Evolutionary conservation across 2,113 vertebrate genomes (phyloP), one percentile per base, ranked within the genome.

Genomic region (Strigops habroptila): DNA sequence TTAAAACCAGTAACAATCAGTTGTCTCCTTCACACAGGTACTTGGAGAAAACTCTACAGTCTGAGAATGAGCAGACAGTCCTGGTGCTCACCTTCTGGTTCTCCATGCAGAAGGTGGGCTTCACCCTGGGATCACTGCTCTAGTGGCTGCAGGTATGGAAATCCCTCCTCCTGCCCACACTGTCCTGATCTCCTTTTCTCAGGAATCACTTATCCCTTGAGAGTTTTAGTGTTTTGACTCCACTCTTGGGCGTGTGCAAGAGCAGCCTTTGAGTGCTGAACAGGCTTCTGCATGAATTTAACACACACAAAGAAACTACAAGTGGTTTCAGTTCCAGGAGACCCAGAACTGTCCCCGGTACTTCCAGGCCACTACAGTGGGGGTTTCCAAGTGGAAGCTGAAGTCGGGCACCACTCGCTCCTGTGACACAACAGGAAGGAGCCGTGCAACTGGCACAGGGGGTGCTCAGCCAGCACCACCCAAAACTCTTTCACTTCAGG

Each of bases 1-100:
- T 81, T 74, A 52, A 84, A 82, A 48, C 14, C 51, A 52, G 1
- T 67, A 77, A 39, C 3, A 0, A 55, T 16, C 19, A 19, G 3
- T 51, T 18, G 7, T 73, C 37, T 92, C 69, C 69, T 92, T 74
- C 64, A 23, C 7, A 1, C 64, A 94, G 87, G 64, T 81, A 74
- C 63, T 18, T 33, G 41, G 18, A 82, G n/a, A 89, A 88, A 55
- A 48, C 7, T 19, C 62, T n/a, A 5, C 24, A 10, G n/a, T 22
- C 77, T n/a, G 6, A 18, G 83, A 67, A 44, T 2, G 24, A 52
- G 11, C 0, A 12, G 75, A 23, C 39, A 39, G 35, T 23, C 63
- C 14, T 22, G 43, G 64, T 6, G 4, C 37, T 53, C 10, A 0
- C 0, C 0, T 55, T 64, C 77, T 1, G 1, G 31, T 24, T 59